phyloP scores from a whole-genome alignment of 2,888 invertebrate species.

The Abrostola triplasia region DNA sequence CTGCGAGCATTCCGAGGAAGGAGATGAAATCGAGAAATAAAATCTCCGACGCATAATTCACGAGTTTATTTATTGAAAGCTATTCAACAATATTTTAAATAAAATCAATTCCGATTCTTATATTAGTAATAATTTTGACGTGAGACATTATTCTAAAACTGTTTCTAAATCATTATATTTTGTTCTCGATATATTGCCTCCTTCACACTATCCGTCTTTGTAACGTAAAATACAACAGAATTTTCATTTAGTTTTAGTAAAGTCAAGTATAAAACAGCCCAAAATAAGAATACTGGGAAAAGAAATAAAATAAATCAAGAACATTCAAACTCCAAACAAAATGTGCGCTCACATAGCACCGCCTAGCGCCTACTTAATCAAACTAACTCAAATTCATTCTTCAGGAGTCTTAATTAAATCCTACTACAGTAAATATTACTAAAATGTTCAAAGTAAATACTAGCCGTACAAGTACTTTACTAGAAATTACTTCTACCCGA shows the following conservation, averaged over 20 bases:
- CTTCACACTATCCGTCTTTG: slow-evolving; percentile 2
- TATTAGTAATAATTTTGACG: slow-evolving; percentile 40
- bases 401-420: slow-evolving; percentile 13
- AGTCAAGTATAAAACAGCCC: slow-evolving; percentile 7
- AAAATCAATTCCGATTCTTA: slow-evolving; percentile 56
- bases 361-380: slow-evolving; percentile 17
- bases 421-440: slow-evolving; percentile 24
- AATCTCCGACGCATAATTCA: slow-evolving; percentile 29
- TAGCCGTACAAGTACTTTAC: slow-evolving; percentile 19
- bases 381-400: slow-evolving; percentile 22
- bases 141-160: slow-evolving; percentile 13
- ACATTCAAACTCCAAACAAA: slow-evolving; percentile 10
- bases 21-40: slow-evolving; percentile 13
- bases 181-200: slow-evolving; percentile 25
- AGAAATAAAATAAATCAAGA: slow-evolving; percentile 13
- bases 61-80: slow-evolving; percentile 49
- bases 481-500: slow-evolving; percentile 29
- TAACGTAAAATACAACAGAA: slow-evolving; percentile 2
- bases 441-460: slow-evolving; percentile 17
- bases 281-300: slow-evolving; percentile 2
- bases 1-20: not conserved
- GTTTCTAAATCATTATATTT: slow-evolving; percentile 26
- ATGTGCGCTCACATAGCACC: slow-evolving; percentile 39
- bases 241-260: not conserved
- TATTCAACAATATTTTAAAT: slow-evolving; percentile 52